Evolutionary conservation across 2,888 invertebrate species (phyloP).

Genomic region (Lepidochrysops patricia): DNA sequence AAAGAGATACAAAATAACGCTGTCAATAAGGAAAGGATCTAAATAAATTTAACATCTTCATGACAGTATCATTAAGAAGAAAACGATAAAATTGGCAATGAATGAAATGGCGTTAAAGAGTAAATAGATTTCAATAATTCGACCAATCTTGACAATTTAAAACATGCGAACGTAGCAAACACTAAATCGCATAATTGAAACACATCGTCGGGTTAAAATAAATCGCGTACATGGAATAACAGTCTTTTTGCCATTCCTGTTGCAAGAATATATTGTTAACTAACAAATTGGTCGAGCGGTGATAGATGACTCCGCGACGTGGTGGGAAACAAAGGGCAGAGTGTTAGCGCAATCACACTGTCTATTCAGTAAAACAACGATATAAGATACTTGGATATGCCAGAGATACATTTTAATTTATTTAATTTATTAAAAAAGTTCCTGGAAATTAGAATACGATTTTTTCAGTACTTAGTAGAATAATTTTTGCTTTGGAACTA

Average conservation of each 20-base stretch:
- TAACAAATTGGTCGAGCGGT: slow-evolving; percentile 61
- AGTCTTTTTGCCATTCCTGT: slow-evolving; percentile 31
- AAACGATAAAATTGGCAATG: too few relatives aligned
- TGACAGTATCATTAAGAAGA: too few relatives aligned
- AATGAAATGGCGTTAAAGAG: too few relatives aligned
- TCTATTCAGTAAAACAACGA: slow-evolving; percentile 52
- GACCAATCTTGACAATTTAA: background rate
- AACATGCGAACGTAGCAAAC: background rate
- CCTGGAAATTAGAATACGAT: too few relatives aligned
- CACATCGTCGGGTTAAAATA: slow-evolving; percentile 23
- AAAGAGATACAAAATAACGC: too few relatives aligned
- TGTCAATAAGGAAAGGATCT: too few relatives aligned
- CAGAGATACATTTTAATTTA: too few relatives aligned
- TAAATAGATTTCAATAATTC: background rate
- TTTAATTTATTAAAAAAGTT: too few relatives aligned
- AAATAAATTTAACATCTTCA: too few relatives aligned
- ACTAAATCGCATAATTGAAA: slow-evolving; percentile 6
- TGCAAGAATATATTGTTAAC: slow-evolving; percentile 45
- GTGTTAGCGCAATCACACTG: slow-evolving; percentile 62
- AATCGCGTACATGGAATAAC: slow-evolving; percentile 27
- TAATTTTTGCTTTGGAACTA: too few relatives aligned
- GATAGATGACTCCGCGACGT: slow-evolving; percentile 58
- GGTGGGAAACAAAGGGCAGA: slow-evolving; percentile 61
- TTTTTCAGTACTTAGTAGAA: too few relatives aligned
- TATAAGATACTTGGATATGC: slow-evolving; percentile 31